Conservation (phyloP, 30 jellyfish, hydroid and myxozoan genomes). For the Kudoa iwatai region DNA sequence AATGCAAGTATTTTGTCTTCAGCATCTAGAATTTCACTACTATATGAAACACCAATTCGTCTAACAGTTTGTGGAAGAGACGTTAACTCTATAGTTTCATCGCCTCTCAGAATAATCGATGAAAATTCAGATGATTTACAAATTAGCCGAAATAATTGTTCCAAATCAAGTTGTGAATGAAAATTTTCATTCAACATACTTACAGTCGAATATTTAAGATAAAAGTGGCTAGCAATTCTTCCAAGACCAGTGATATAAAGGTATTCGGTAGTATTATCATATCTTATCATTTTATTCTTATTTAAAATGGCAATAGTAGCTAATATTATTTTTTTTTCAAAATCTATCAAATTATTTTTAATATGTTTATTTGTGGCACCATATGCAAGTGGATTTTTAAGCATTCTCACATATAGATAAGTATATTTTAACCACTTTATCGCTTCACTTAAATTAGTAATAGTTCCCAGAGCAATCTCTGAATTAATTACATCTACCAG, state of each 20-base stretch:
- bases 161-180: conserved; percentile 11
- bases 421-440: conserved; percentile 73
- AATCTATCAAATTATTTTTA: conserved; percentile 13
- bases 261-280: conserved; percentile 32
- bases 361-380: conserved; percentile 33
- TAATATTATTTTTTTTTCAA: conserved; percentile 12
- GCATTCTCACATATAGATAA: conserved; percentile 63
- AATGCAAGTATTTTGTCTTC: conserved; percentile 43
- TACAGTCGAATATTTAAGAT: conserved; percentile 30
- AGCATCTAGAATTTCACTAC: conserved; percentile 36
- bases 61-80: conserved; percentile 16
- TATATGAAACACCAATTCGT: too few relatives aligned
- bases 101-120: conserved; percentile 70
- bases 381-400: conserved; percentile 49
- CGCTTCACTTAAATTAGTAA: conserved; percentile 59
- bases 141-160: conserved; percentile 19
- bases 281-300: conserved; percentile 43
- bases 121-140: conserved; percentile 52
- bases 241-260: conserved; percentile 48
- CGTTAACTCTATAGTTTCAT: conserved; percentile 45
- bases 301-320: conserved; percentile 16
- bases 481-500: conserved; percentile 55
- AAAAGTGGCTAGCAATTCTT: conserved; percentile 41
- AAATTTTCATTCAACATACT: conserved; percentile 10
- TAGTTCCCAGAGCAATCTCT: conserved; percentile 75